Evolutionary conservation across 2,113 vertebrate species (phyloP).

Genomic region (Sceloporus undulatus): DNA sequence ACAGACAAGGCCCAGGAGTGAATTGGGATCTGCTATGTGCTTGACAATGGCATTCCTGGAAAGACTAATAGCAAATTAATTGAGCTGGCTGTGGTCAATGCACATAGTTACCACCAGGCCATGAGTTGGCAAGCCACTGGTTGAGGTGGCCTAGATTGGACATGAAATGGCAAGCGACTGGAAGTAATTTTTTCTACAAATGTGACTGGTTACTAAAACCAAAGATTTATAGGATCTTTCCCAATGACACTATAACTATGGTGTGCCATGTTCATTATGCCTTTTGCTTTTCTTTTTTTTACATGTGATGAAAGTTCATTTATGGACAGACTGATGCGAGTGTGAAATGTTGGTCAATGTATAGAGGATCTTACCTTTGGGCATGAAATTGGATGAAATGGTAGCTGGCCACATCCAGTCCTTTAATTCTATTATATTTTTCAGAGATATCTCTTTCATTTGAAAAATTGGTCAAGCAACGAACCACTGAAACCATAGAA

Average conservation of each 20-base stretch:
- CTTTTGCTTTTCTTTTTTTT: neutral
- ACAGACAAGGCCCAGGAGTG: neutral
- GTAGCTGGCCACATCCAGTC: conserved; percentile 23
- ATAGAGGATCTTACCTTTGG: conserved; percentile 4
- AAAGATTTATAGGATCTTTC: neutral
- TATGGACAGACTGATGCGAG: neutral
- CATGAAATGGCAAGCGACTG: neutral
- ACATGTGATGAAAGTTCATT: neutral
- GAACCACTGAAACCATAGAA: conserved; percentile 15
- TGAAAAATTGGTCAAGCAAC: conserved; percentile 5
- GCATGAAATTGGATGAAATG: conserved; percentile 47
- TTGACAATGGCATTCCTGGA: neutral
- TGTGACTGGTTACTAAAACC: neutral
- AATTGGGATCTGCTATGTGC: neutral
- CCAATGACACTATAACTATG: neutral
- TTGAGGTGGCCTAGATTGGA: neutral
- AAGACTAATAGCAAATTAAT: neutral
- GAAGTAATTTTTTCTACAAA: neutral
- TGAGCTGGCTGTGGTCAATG: neutral
- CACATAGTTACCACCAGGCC: too few relatives aligned
- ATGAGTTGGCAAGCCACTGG: neutral
- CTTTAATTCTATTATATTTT: conserved; percentile 42
- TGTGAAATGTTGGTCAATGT: conserved; percentile 20
- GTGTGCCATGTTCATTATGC: neutral
- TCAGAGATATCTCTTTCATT: conserved; percentile 21